These are phyloP conservation scores for Cephalopachus bancanus DNA, from an alignment of 2,797 vertebrate species.

Conservation along the genomic window DNA sequence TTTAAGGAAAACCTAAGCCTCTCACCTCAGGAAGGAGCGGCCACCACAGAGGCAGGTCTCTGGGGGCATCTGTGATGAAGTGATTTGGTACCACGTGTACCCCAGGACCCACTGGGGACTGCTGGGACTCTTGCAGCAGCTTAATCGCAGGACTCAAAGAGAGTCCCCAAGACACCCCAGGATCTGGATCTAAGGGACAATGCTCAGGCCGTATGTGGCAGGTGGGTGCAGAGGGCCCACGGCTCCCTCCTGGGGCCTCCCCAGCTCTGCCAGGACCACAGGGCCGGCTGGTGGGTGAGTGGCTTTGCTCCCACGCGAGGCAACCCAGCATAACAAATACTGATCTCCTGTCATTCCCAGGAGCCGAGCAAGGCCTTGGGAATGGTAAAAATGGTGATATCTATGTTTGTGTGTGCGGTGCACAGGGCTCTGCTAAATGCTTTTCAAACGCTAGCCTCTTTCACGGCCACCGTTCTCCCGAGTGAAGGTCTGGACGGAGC, in stretches of 20 bases:
- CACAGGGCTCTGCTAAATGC: neutral
- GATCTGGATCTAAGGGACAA: too few species aligned
- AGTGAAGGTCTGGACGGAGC: neutral
- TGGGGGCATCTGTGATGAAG: neutral
- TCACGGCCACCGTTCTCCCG: neutral
- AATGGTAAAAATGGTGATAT: neutral
- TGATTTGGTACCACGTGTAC: rapidly evolving
- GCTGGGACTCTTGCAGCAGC: neutral
- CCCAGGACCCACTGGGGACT: rapidly evolving
- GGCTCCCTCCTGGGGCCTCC: neutral
- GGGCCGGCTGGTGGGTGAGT: rapidly evolving
- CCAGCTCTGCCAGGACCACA: neutral
- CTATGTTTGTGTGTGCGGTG: neutral
- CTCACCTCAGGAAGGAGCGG: neutral
- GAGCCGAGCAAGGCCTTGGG: neutral
- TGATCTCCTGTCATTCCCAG: neutral
- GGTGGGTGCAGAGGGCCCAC: too few species aligned
- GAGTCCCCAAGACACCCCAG: rapidly evolving
- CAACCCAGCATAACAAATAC: neutral
- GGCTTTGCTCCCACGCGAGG: neutral
- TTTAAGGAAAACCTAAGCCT: neutral
- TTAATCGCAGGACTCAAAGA: neutral
- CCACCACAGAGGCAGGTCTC: neutral
- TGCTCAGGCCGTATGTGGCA: too few species aligned
- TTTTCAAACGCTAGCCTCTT: neutral